Conservation (phyloP, 2,888 invertebrate genomes). For the Busseola fusca region DNA sequence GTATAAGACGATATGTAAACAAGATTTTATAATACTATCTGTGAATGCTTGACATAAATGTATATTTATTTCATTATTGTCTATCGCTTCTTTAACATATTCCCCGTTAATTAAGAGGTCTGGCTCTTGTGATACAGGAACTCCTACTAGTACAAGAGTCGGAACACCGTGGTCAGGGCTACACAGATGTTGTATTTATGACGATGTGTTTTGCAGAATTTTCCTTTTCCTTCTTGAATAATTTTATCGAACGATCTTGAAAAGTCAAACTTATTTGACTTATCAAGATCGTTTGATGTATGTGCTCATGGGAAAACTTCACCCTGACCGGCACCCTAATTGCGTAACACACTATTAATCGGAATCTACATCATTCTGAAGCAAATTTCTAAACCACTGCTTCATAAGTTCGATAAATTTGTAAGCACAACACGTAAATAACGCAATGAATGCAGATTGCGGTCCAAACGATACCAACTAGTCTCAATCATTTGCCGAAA, state of each 20-base stretch:
- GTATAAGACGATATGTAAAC: not conserved
- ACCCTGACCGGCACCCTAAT: no score
- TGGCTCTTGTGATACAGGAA: not conserved
- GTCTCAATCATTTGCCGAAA: no score
- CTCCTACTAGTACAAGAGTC: not conserved
- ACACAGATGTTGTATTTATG: not conserved
- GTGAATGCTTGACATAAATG: not conserved
- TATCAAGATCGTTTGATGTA: constrained; percentile 11
- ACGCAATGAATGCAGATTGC: no score
- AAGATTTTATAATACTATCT: constrained; percentile 4
- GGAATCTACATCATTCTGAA: no score
- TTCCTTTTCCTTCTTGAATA: not conserved
- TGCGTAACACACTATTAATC: no score
- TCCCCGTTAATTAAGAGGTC: not conserved
- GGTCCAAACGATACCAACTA: no score
- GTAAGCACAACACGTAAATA: no score
- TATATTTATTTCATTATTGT: not conserved
- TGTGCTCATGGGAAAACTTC: not conserved
- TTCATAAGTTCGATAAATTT: no score
- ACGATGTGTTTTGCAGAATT: not conserved
- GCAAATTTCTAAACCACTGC: no score
- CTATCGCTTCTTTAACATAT: not conserved
- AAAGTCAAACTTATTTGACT: not conserved
- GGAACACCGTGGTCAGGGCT: no score
- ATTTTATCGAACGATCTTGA: not conserved